phyloP scores from a whole-genome alignment of 1,140 invertebrate genomes.

The Anastrepha obliqua region DNA sequence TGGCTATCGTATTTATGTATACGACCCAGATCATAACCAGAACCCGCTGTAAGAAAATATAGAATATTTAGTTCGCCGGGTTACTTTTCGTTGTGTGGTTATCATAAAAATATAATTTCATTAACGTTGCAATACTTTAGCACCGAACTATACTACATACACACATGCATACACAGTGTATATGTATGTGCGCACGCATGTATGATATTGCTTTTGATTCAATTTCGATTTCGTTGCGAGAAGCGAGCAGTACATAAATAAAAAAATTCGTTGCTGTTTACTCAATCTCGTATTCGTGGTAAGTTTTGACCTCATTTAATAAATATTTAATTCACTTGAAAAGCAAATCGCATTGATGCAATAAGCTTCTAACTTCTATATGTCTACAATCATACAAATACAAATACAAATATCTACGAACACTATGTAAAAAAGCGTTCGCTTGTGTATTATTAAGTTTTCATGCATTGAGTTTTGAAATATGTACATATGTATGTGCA shows the following conservation, averaged over 20 bases:
- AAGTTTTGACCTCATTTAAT: slow-evolving; percentile 37
- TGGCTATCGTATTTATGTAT: no score
- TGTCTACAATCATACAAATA: background rate
- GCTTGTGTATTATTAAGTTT: no score
- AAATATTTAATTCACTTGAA: slow-evolving; percentile 40
- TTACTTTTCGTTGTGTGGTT: slow-evolving; percentile 25
- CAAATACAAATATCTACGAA: no score
- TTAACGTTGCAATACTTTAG: background rate
- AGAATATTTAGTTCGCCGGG: slow-evolving; percentile 4
- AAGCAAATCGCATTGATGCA: background rate
- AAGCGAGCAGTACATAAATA: background rate
- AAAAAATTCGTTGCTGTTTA: background rate
- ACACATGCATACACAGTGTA: background rate
- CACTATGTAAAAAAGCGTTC: no score
- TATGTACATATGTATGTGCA: background rate
- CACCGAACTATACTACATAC: background rate
- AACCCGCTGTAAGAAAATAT: background rate
- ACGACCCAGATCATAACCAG: no score
- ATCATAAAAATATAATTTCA: slow-evolving; percentile 28
- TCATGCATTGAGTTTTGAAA: background rate
- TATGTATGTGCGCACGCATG: background rate
- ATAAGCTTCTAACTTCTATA: background rate
- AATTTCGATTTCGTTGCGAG: slow-evolving; percentile 39
- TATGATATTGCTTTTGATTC: background rate
- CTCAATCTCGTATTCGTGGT: background rate